Percentiles rank a stretch among this genome's conserved stretches.
phyloP scores from a whole-genome alignment of 2,888 invertebrate genomes.

The Hanleya hanleyi region DNA sequence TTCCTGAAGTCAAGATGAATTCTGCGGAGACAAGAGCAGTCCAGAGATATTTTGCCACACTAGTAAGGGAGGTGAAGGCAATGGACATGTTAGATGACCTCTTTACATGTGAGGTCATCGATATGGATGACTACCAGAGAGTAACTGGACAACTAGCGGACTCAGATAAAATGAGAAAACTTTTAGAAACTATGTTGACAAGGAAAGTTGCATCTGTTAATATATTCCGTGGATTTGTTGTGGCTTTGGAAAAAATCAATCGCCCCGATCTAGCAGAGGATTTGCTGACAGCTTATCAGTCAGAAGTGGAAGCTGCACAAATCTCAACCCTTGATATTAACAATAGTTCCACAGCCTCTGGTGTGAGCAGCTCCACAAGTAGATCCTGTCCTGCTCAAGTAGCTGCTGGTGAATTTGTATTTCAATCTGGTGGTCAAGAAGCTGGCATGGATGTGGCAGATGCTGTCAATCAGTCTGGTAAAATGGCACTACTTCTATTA shows the following conservation, averaged over 20 bases:
- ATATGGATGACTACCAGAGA: background rate
- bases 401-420: background rate
- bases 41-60: background rate
- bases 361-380: background rate
- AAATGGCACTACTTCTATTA: no score
- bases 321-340: no score
- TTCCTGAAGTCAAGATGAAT: background rate
- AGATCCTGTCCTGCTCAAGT: background rate
- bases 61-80: background rate
- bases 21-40: background rate
- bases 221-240: background rate
- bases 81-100: background rate
- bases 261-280: background rate
- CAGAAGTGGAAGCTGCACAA: background rate
- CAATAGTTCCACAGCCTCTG: background rate
- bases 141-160: background rate
- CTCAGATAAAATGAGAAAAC: background rate
- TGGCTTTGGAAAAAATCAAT: background rate
- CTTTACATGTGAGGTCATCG: background rate
- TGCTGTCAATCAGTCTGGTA: no score
- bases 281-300: background rate
- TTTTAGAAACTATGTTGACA: background rate
- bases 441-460: background rate
- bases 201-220: background rate
- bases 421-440: background rate